Percentiles rank a stretch among this genome's conserved stretches.
Evolutionary conservation across 2,888 invertebrate species (phyloP).

Genomic region (Andrena camellia): DNA sequence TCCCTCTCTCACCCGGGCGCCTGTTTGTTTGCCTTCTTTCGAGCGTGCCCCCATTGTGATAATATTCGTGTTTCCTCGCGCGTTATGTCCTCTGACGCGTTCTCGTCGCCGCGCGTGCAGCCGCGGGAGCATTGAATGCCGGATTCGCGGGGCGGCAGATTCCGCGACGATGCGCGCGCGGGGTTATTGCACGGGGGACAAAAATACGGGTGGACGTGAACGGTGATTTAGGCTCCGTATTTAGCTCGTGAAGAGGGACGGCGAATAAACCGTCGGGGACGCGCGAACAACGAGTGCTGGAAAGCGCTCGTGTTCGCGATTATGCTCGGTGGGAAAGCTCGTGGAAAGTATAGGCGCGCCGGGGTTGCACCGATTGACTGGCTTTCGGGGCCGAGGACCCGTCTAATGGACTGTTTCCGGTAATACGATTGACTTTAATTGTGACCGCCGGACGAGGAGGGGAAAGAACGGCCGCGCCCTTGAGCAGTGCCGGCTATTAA

Average conservation of each 20-base stretch:
- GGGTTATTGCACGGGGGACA: slow-evolving; percentile 65
- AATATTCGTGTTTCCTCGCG: slow-evolving; percentile 14
- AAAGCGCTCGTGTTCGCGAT: neutral
- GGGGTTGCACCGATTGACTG: slow-evolving; percentile 38
- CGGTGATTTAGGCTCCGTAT: slow-evolving; percentile 64
- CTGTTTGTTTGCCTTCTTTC: neutral
- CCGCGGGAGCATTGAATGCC: slow-evolving; percentile 33
- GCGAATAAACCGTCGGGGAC: slow-evolving; percentile 16
- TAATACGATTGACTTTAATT: slow-evolving; percentile 75
- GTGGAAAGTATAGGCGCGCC: slow-evolving; percentile 24
- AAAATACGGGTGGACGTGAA: slow-evolving; percentile 65
- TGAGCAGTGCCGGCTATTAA: slow-evolving; percentile 71
- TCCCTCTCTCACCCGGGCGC: neutral
- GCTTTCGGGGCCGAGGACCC: slow-evolving; percentile 54
- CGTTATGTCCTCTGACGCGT: neutral
- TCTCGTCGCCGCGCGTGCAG: neutral
- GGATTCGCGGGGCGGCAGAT: slow-evolving; percentile 53
- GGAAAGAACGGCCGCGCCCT: slow-evolving; percentile 60
- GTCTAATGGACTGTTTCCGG: slow-evolving; percentile 73
- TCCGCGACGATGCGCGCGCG: slow-evolving; percentile 31
- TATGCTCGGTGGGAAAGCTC: neutral
- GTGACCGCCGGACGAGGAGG: slow-evolving; percentile 44
- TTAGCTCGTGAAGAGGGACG: slow-evolving; percentile 58
- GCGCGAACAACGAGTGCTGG: neutral
- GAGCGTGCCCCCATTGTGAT: neutral